A percentile compares a stretch with the other conserved stretches of the same genome.
phyloP scores from a whole-genome alignment of 2,797 vertebrate genomes.

The Pempheris klunzingeri region DNA sequence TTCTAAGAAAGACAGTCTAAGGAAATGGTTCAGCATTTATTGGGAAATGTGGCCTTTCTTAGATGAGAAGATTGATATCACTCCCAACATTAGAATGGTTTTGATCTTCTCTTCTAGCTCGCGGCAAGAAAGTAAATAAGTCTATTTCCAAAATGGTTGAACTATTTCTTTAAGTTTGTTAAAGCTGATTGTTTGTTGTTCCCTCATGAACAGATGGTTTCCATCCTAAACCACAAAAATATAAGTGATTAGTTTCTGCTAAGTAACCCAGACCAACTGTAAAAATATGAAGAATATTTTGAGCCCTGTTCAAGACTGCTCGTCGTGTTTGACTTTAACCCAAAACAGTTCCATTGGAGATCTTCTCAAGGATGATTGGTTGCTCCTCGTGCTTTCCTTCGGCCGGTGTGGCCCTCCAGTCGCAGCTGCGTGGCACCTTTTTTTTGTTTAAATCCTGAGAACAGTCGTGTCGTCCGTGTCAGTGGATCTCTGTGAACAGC shows the following conservation, averaged over 20 bases:
- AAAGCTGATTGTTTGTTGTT: conserved; percentile 21
- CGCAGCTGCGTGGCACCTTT: not conserved
- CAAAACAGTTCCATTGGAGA: conserved; percentile 6
- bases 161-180: not conserved
- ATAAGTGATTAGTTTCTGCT: not conserved
- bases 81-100: not conserved
- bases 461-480: not conserved
- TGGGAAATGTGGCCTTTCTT: not conserved
- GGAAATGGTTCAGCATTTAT: not conserved
- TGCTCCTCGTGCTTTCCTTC: not conserved
- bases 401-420: conserved; percentile 3
- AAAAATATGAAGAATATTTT: not conserved
- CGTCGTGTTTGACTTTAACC: conserved; percentile 21
- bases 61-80: not conserved
- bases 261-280: not conserved
- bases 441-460: not conserved
- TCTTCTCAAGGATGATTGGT: not conserved
- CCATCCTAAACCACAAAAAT: not conserved
- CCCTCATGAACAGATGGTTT: not conserved
- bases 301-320: conserved; percentile 23
- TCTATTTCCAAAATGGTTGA: not conserved
- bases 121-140: not conserved
- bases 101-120: not conserved
- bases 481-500: not conserved
- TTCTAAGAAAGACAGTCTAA: conserved; percentile 7